Conservation (phyloP, 2,797 vertebrate genomes). For the Gouania willdenowi region DNA sequence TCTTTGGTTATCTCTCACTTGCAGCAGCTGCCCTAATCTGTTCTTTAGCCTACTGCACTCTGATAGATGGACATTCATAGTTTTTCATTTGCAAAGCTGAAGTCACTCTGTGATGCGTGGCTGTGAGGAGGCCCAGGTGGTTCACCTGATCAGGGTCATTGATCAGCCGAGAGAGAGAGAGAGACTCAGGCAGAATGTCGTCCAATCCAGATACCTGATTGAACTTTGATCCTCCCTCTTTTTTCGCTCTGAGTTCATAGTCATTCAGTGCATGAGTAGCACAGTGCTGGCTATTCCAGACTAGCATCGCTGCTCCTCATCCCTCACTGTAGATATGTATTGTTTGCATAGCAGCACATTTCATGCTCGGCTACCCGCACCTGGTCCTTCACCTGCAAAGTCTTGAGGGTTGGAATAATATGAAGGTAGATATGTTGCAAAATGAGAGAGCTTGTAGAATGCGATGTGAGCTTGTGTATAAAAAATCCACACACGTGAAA, state of each 20-base stretch:
- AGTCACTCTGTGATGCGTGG: conserved; percentile 35
- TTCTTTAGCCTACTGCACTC: too few species aligned
- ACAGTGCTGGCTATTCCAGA: conserved; percentile 41
- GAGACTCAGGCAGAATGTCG: too few species aligned
- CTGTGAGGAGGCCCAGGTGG: conserved; percentile 21
- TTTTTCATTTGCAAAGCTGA: conserved; percentile 35
- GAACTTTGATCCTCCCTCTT: conserved; percentile 39
- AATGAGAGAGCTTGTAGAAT: too few species aligned
- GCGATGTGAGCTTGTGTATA: too few species aligned
- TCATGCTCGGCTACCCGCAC: conserved; percentile 69
- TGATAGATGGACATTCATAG: too few species aligned
- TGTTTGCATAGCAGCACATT: conserved; percentile 72
- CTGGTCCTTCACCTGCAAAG: conserved; percentile 66
- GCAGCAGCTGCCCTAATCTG: conserved; percentile 39
- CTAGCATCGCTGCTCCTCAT: conserved; percentile 49
- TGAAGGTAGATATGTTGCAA: too few species aligned
- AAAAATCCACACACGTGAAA: too few species aligned
- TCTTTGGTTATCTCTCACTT: conserved; percentile 34
- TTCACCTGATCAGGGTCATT: conserved; percentile 43
- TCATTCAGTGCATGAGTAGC: conserved; percentile 47
- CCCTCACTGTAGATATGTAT: conserved; percentile 68
- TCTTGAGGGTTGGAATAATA: conserved; percentile 61
- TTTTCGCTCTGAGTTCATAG: conserved; percentile 34
- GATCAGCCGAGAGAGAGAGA: conserved; percentile 30
- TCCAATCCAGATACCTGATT: conserved; percentile 27